Evolutionary conservation across 2,797 vertebrate species (phyloP), one percentile per base, ranked within the genome.

Genomic region (Sorex maritimensis): DNA sequence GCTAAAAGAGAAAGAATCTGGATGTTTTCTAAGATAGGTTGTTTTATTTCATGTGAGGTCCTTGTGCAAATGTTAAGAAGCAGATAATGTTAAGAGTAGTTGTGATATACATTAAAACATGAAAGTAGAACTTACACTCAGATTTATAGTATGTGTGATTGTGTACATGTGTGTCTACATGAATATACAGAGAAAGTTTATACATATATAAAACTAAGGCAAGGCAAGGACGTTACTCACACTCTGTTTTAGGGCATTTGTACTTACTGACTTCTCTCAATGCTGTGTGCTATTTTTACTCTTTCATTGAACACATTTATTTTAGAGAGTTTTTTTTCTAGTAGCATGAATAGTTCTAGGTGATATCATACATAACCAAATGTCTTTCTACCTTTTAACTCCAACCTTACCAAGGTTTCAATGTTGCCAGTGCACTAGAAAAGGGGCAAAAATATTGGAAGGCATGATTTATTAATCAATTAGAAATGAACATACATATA

Each of bases 91-190:
- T 61, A 61, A 61, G 19, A 17, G 55, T 58, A 44, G 5, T 44
- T 44, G 55, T 58, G 55, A 17, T 58, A 58, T 58, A 58, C 19
- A 58, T 58, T 19, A 21, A 5, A 58, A 17, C 12, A 17, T 58
- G 19, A 19, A 58, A 19, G 55, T 58, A 58, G 19, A 58, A 58
- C 19, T 21, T 3, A 21, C 55, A 58, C 15, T 58, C 55, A 58
- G 17, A 58, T 14, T 17, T 58, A 5, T 58, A 58, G 15, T 58
- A 58, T 61, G 58, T 61, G 58, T 61, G 28, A 8, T 23, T 9
- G 19, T 49, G 0, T n/a, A 14, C 12, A 28, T 41, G 7, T 23
- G 13, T 26, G 4, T 61, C 30, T 2, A 0, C n/a, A 4, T 61
- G 49, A 52, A 52, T 52, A 52, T 52, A 14, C 49, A 52, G 49